Conservation (phyloP, 2,797 vertebrate species). For the Spatula clypeata region DNA sequence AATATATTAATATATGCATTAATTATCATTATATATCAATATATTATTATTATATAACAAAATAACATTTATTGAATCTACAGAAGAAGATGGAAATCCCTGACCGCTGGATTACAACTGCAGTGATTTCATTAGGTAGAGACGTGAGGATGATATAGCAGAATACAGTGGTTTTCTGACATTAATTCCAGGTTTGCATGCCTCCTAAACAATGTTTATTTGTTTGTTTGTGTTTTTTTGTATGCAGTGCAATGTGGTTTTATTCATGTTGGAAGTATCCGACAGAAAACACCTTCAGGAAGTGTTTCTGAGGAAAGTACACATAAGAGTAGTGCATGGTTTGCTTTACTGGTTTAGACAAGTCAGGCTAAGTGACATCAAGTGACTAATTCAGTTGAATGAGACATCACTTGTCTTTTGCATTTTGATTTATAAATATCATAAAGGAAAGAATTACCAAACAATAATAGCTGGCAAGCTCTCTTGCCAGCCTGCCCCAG, state of each 20-base stretch:
- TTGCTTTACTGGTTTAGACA: not conserved
- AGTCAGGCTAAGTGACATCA: not conserved
- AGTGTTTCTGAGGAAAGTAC: not conserved
- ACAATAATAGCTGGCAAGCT: not conserved
- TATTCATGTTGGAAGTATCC: not conserved
- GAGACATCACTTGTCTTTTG: not conserved
- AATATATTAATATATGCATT: no score
- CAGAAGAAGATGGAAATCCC: not conserved
- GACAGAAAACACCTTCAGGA: not conserved
- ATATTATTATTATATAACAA: not conserved
- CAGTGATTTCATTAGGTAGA: not conserved
- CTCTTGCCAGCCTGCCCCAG: not conserved
- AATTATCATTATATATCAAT: no score
- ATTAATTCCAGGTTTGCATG: not conserved
- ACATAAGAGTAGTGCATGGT: not conserved
- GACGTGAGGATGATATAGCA: not conserved
- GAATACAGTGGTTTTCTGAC: not conserved
- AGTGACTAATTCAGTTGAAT: not conserved
- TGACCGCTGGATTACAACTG: not conserved
- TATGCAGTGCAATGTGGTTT: not conserved
- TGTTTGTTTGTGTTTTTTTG: not conserved
- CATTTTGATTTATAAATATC: slow-evolving; percentile 12
- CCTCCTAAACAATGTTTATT: not conserved
- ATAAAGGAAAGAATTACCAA: not conserved
- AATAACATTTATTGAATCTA: not conserved